These are phyloP conservation scores for Drosophila mayri DNA, from an alignment of 1,140 invertebrate genomes.

Conservation along the genomic window DNA sequence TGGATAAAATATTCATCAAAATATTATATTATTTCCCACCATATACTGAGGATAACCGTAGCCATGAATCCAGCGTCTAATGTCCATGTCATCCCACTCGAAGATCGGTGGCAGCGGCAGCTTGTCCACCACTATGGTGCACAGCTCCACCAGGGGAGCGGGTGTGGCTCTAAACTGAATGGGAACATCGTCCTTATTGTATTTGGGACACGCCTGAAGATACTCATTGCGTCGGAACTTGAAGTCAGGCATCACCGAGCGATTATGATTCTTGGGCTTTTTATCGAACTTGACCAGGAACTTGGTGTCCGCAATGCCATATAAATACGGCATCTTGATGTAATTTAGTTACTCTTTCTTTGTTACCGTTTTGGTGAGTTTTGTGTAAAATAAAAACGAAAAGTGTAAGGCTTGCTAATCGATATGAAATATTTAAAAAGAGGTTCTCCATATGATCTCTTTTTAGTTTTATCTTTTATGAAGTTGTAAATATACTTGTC, in stretches of 20 bases:
- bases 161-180: slow-evolving; percentile 59
- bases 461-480: not conserved
- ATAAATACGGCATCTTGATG: slow-evolving; percentile 59
- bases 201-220: slow-evolving; percentile 32
- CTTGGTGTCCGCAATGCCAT: slow-evolving; percentile 71
- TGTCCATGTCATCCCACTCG: slow-evolving; percentile 64
- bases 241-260: slow-evolving; percentile 3
- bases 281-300: slow-evolving; percentile 28
- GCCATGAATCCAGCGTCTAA: slow-evolving; percentile 52
- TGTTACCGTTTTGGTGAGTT: not conserved
- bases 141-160: slow-evolving; percentile 48
- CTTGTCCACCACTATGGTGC: slow-evolving; percentile 56
- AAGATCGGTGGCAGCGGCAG: slow-evolving; percentile 54
- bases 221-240: slow-evolving; percentile 45
- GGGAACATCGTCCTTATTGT: slow-evolving; percentile 55
- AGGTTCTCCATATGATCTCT: slow-evolving; percentile 59
- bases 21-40: slow-evolving; percentile 39
- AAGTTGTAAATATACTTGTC: not conserved
- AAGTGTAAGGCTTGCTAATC: slow-evolving; percentile 6
- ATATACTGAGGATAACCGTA: slow-evolving; percentile 73
- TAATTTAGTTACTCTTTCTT: slow-evolving; percentile 13
- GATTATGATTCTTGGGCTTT: not conserved
- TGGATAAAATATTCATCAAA: no score
- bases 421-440: not conserved
- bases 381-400: slow-evolving; percentile 10